phyloP scores from a whole-genome alignment of 2,113 vertebrate species.

The Heterotis niloticus region DNA sequence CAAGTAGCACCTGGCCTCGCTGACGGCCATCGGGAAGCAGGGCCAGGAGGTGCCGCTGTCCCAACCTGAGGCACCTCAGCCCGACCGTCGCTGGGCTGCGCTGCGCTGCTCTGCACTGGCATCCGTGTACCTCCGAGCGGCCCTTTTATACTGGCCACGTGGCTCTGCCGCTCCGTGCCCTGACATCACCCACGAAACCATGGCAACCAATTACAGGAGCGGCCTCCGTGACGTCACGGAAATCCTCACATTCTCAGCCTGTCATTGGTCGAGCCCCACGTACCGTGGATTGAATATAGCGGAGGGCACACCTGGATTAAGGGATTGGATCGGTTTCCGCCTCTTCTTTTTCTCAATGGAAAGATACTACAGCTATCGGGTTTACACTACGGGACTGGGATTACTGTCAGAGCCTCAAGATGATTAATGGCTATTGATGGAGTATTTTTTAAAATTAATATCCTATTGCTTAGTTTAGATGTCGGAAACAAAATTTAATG shows the following conservation, averaged over 20 bases:
- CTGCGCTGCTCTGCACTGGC: background rate
- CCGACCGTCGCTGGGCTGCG: background rate
- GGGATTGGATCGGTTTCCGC: background rate
- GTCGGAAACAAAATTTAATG: no score
- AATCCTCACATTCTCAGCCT: constrained; percentile 5
- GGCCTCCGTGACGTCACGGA: constrained; percentile 15
- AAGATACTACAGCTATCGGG: background rate
- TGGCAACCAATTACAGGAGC: constrained; percentile 8
- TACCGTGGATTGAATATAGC: background rate
- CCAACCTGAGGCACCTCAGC: background rate
- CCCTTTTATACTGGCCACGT: constrained; percentile 44
- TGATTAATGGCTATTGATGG: background rate
- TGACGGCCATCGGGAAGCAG: constrained; percentile 51
- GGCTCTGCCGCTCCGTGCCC: constrained; percentile 17
- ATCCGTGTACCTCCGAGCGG: background rate
- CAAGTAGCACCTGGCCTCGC: constrained; percentile 42
- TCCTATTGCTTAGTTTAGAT: background rate
- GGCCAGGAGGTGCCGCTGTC: background rate
- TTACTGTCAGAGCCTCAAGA: background rate
- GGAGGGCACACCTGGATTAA: background rate
- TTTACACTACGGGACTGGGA: background rate
- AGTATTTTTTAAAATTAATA: background rate
- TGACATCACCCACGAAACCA: constrained; percentile 37
- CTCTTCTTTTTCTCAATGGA: constrained; percentile 10
- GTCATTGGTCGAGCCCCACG: background rate